Base-by-base conservation (phyloP, 2,797 vertebrate species). In the Xenentodon cancila region DNA sequence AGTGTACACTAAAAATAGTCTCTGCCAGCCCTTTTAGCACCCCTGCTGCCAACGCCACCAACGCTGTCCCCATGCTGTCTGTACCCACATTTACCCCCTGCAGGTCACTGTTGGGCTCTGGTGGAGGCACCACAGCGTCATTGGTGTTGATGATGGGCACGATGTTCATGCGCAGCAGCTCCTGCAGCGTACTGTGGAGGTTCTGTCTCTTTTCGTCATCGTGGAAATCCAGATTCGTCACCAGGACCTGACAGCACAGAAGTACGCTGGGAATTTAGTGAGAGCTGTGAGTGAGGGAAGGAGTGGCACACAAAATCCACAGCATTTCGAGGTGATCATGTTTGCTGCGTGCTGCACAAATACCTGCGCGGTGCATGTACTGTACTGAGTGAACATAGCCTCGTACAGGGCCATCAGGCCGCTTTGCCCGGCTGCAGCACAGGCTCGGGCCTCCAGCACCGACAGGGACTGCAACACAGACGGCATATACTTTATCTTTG, bases 331-430 rank as follows among this genome's bases (percentile, higher is more conserved):
- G 18, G 30, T 11, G 19, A 30, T 20, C 21, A 48, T 21, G 30
- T 13, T 21, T 42, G 9, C 5, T 15, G 6, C 25, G 37, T 54
- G 21, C 37, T 21, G 5, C 18, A 15, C 1, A 40, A 9, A 50
- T 91, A 99, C 97, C 84, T 98, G 97, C 67, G 97, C 97, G 18
- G 96, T 97, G 81, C 97, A 99, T 68, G 96, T 98, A 91, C 96
- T 99, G 88, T 99, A 99, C 73, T 99, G 98, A 1, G 98, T 97
- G 88, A 99, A 99, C 98, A 99, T 99, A 67, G 96, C 98, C 68
- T 99, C 98, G 11, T 99, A 99, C 15, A 99, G 89, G 22, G 98
- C 98, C 98, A 99, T 99, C 42, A 99, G 91, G 5, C 97, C 97
- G 22, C 98, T 99, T 85, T 99, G 98, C 30, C 98, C 97, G 0